Evolutionary conservation across 2,113 vertebrate species (phyloP).

Genomic region (Otus sunia): DNA sequence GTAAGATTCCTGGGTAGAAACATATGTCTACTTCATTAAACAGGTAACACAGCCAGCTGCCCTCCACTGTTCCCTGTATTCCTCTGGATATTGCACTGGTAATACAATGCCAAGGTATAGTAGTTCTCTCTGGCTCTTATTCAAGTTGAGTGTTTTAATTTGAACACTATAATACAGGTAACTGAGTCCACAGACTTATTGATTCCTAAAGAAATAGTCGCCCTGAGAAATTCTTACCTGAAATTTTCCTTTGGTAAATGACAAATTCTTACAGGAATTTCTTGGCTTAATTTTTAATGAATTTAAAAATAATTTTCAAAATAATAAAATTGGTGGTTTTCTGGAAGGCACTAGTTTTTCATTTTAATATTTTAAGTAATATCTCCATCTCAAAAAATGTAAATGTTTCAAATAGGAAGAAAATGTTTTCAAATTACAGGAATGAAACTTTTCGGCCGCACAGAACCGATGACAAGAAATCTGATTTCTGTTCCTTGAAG

Average conservation of each 20-base stretch:
- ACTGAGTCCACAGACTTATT: background rate
- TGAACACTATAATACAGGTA: background rate
- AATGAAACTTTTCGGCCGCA: fast-evolving
- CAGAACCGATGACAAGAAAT: background rate
- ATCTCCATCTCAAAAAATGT: background rate
- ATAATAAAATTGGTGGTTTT: fast-evolving
- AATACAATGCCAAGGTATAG: background rate
- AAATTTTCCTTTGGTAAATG: background rate
- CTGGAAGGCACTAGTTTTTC: background rate
- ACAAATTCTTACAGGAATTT: background rate
- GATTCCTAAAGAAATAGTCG: background rate
- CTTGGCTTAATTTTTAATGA: background rate
- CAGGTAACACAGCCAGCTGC: background rate
- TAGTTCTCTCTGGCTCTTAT: background rate
- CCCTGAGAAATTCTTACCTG: background rate
- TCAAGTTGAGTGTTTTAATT: background rate
- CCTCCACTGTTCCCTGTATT: background rate
- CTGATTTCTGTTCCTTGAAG: background rate
- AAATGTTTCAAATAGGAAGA: background rate
- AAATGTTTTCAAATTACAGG: background rate
- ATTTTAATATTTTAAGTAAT: background rate
- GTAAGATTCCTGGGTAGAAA: background rate
- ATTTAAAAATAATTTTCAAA: background rate
- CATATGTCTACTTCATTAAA: background rate
- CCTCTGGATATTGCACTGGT: background rate